These are phyloP conservation scores for Oostethus manadensis DNA, from an alignment of 2,113 vertebrate genomes.

Conservation along the genomic window DNA sequence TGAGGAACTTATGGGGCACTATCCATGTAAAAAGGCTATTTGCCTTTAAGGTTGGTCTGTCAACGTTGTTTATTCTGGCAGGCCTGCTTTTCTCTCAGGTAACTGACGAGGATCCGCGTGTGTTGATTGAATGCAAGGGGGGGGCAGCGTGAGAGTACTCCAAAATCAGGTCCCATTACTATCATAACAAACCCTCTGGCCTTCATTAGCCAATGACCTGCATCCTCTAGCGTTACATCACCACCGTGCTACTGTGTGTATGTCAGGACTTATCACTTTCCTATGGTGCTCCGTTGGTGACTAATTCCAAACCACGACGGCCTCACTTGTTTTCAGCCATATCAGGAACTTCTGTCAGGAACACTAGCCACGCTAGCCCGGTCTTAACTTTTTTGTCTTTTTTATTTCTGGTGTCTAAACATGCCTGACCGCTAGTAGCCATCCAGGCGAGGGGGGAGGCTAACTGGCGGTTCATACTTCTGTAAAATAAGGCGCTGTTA, in stretches of 20 bases:
- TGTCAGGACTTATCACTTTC: conserved; percentile 27
- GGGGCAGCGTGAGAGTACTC: conserved; percentile 29
- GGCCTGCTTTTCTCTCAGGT: conserved; percentile 65
- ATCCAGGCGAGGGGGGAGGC: conserved; percentile 15
- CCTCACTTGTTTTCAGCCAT: conserved; percentile 65
- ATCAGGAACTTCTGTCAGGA: conserved; percentile 62
- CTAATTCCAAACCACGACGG: conserved; percentile 46
- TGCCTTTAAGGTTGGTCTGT: conserved; percentile 57
- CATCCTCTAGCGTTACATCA: conserved; percentile 62
- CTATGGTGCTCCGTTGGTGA: conserved; percentile 61
- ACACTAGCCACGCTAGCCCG: conserved; percentile 35
- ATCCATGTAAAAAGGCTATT: conserved; percentile 53
- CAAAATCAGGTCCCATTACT: conserved; percentile 65
- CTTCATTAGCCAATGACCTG: conserved; percentile 59
- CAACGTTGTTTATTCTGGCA: conserved; percentile 41
- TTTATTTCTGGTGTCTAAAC: conserved; percentile 45
- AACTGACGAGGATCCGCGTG: conserved; percentile 45
- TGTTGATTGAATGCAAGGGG: conserved; percentile 26
- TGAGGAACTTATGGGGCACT: conserved; percentile 34
- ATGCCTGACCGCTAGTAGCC: conserved; percentile 39
- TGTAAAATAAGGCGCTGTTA: conserved; percentile 40
- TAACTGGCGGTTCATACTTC: neutral
- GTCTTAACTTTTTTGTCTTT: conserved; percentile 36
- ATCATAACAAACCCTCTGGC: conserved; percentile 52
- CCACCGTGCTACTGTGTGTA: conserved; percentile 54